Conservation (phyloP, 2,888 invertebrate species). For the Brachyptera putata region DNA sequence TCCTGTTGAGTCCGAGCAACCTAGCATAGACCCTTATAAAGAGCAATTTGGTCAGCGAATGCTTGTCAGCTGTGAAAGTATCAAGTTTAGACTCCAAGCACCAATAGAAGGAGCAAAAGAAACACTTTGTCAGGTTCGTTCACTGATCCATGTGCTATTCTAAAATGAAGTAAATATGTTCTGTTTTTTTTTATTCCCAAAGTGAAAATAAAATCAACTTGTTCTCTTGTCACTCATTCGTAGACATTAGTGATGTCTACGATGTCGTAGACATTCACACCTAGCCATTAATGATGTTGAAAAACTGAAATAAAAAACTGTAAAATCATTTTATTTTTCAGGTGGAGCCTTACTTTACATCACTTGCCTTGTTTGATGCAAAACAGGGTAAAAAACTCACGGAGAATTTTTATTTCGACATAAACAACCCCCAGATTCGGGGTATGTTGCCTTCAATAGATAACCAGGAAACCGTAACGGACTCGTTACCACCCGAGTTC, state of each 20-base stretch:
- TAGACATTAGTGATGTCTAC: too few species aligned
- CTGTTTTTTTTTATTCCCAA: neutral
- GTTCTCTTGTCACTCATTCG: neutral
- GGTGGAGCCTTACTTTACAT: slow-evolving; percentile 92
- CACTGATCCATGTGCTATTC: neutral
- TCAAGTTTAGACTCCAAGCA: slow-evolving; percentile 80
- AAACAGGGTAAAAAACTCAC: slow-evolving; percentile 82
- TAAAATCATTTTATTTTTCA: too few species aligned
- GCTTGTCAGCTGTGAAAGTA: slow-evolving; percentile 74
- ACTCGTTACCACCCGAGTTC: slow-evolving; percentile 25
- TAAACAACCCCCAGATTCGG: slow-evolving; percentile 70
- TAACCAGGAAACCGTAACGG: slow-evolving; percentile 22
- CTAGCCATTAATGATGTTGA: too few species aligned
- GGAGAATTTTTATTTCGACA: slow-evolving; percentile 88
- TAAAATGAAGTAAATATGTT: too few species aligned
- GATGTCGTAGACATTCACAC: too few species aligned
- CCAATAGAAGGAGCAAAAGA: slow-evolving; percentile 72
- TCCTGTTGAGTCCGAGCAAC: slow-evolving; percentile 10
- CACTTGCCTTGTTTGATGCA: slow-evolving; percentile 85
- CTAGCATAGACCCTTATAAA: slow-evolving; percentile 48
- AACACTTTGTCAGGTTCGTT: slow-evolving; percentile 58
- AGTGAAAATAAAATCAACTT: neutral
- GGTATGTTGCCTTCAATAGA: slow-evolving; percentile 48
- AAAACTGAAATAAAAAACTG: too few species aligned
- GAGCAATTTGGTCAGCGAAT: slow-evolving; percentile 86